Base-by-base conservation (phyloP, 2,888 invertebrate species). In the Nasonovia ribisnigri region DNA sequence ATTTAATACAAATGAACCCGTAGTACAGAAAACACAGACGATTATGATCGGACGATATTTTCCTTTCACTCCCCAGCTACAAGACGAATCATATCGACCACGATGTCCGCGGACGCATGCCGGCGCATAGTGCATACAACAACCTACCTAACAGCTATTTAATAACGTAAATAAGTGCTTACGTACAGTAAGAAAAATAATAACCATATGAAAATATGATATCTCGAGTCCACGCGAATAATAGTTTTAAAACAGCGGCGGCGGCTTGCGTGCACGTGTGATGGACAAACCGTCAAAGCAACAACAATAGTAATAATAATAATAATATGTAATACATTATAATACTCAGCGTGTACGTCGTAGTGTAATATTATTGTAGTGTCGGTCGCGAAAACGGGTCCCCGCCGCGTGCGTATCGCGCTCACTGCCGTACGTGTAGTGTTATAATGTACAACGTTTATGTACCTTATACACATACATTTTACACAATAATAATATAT, bases 401-500 rank as follows among this genome's bases (percentile, higher is more conserved):
- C n/a, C n/a, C 67, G 6, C 36, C 67, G 67, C n/a, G 16, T 16
- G n/a, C n/a, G 36, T 67, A 67, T 36, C 67, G n/a, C 36, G n/a
- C 16, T 67, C 36, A 5, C n/a, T 20, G 16, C 67, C 36, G n/a
- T 67, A 67, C 36, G 67, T 67, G n/a, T 67, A 16, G 67, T 67
- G 67, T 67, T 67, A n/a, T 67, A n/a, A 67, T 67, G 5, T 36
- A 36, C n/a, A n/a, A n/a, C 6, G n/a, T 36, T 20, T 54, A 24
- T 11, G 16, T 54, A 54, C 54, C 20, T 54, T 20, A 67, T 67
- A n/a, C n/a, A 67, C 5, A 24, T 67, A 67, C 5, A 24, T n/a
- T 67, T 67, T 67, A n/a, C 67, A n/a, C n/a, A n/a, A 67, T n/a
- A n/a, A 67, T 67, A n/a, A 67, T n/a, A 84, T 84, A 84, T 84